These are phyloP conservation scores for Habrosyne pyritoides DNA, from an alignment of 2,888 invertebrate genomes.

Conservation along the genomic window DNA sequence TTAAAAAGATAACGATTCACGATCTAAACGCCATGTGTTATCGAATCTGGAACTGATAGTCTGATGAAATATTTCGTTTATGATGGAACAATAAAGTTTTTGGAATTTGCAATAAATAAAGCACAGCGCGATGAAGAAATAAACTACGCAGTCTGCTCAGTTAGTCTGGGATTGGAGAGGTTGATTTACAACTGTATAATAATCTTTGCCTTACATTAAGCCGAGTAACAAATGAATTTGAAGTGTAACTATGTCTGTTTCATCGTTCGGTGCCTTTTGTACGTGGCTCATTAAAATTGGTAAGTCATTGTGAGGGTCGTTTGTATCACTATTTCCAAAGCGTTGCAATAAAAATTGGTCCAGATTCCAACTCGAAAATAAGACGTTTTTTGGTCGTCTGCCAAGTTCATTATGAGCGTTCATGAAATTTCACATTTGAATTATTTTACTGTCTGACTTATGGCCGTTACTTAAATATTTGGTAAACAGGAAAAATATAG, in stretches of 20 bases:
- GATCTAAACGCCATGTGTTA: slow-evolving; percentile 62
- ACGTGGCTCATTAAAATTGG: slow-evolving; percentile 47
- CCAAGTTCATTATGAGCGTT: slow-evolving; percentile 84
- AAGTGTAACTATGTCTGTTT: slow-evolving; percentile 35
- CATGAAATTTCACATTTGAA: slow-evolving; percentile 84
- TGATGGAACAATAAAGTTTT: slow-evolving; percentile 61
- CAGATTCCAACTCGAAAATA: slow-evolving; percentile 84
- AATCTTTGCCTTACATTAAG: slow-evolving; percentile 35
- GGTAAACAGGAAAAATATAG: slow-evolving; percentile 84
- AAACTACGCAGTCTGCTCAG: slow-evolving; percentile 48
- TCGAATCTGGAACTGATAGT: slow-evolving; percentile 47
- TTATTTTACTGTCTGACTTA: slow-evolving; percentile 84
- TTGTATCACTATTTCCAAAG: slow-evolving; percentile 77
- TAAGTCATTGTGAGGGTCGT: slow-evolving; percentile 67
- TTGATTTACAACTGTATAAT: slow-evolving; percentile 49
- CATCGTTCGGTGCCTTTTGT: slow-evolving; percentile 21
- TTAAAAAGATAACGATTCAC: slow-evolving; percentile 60
- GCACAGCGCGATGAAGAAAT: slow-evolving; percentile 54
- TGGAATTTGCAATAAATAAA: slow-evolving; percentile 68
- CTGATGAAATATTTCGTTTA: slow-evolving; percentile 51
- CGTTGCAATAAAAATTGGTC: slow-evolving; percentile 82
- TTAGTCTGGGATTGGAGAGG: slow-evolving; percentile 41
- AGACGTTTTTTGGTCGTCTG: slow-evolving; percentile 82
- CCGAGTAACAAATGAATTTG: slow-evolving; percentile 32
- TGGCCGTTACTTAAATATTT: slow-evolving; percentile 83